These are phyloP conservation scores for Thamnophis elegans DNA, from an alignment of 2,797 vertebrate genomes.

Conservation along the genomic window DNA sequence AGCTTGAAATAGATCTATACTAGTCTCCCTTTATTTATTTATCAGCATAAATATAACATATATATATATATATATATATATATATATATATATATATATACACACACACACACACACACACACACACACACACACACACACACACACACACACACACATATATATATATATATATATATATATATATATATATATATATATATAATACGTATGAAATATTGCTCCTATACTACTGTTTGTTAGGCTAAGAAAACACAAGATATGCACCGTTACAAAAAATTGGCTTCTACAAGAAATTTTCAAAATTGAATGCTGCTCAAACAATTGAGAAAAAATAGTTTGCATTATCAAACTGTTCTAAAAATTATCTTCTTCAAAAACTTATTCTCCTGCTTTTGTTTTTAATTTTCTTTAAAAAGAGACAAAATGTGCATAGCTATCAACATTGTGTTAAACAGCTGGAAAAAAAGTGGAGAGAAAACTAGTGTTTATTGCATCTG, in stretches of 20 bases:
- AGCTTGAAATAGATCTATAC: no score
- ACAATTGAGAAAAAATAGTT: conserved; percentile 82
- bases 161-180: background rate
- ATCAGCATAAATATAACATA: no score
- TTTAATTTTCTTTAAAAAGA: conserved; percentile 74
- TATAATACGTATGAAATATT: conserved; percentile 79
- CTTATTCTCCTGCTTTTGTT: conserved; percentile 74
- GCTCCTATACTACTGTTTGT: conserved; percentile 83
- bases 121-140: no score
- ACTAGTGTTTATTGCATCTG: conserved; percentile 80
- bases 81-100: conserved; percentile 40
- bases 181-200: conserved; percentile 58
- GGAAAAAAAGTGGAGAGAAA: conserved; percentile 20
- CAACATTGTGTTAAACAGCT: conserved; percentile 76
- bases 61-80: conserved; percentile 57
- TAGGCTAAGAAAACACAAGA: conserved; percentile 81
- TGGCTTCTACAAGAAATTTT: conserved; percentile 81
- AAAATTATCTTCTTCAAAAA: conserved; percentile 85
- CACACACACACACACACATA: conserved; percentile 48
- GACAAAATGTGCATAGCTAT: conserved; percentile 85
- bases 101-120: no score
- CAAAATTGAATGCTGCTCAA: conserved; percentile 80
- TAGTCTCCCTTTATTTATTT: no score
- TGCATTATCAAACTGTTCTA: conserved; percentile 84
- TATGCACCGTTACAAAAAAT: conserved; percentile 83